Evolutionary conservation across 2,113 vertebrate genomes (phyloP), one percentile per base, ranked within the genome.

Genomic region (Zosterops hypoxanthus): DNA sequence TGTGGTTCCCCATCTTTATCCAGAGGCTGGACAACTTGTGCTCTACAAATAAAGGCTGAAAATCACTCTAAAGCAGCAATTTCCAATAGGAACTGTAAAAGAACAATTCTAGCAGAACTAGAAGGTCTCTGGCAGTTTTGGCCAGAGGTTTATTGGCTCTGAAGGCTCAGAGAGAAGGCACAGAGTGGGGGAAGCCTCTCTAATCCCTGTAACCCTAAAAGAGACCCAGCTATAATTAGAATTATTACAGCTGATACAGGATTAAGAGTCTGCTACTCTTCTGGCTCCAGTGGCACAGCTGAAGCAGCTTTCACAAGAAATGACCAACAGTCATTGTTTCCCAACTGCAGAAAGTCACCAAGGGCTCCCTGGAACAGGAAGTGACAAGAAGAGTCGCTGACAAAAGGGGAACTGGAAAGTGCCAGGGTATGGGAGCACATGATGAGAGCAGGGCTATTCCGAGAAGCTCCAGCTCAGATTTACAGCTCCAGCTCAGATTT

Each of bases 371-470:
- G 46, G 82, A 60, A 68, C 57, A 26, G 96, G 96, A 97, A 96
- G 49, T 8, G 49, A 55, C 85, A 61, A 56, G 4, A 75, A 39
- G 26, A 11, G 44, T 50, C 4, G 1, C 25, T 4, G 72, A 34
- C 7, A 26, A 94, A 97, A 97, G 82, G 68, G 84, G 97, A 97
- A 97, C 93, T 95, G 86, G n/a, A n/a, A 86, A 95, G 86, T 76
- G 64, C 46, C 82, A 82, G 92, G 76, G 71, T 77, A 1, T 33
- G 14, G 49, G 1, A 78, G 66, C 96, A 94, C 80, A 94, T 94
- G 95, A 56, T 69, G 5, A 42, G 8, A 50, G 31, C 66, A 82
- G 66, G 23, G 6, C 64, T 68, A 8, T 78, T 86, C 82, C 11
- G 52, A 96, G 88, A 93, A 68, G 2, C 76, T 68, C 0, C n/a